phyloP scores from a whole-genome alignment of 1,140 invertebrate species.

The honey bee (Apis mellifera) region Amel_HAv3.1 CM009937.2:10402001-10402500 shows the following conservation, averaged over 20 bases:
- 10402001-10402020: slow-evolving; percentile 60
- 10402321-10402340: background rate
- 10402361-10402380: too few species aligned
- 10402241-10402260: background rate
- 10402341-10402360: background rate
- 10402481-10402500: too few species aligned
- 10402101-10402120: too few species aligned
- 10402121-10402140: slow-evolving; percentile 38
- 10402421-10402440: too few species aligned
- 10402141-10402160: background rate
- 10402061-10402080: slow-evolving; percentile 33
- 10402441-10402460: too few species aligned
- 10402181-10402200: background rate
- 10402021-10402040: slow-evolving; percentile 68
- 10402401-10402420: too few species aligned
- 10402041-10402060: slow-evolving; percentile 48
- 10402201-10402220: slow-evolving; percentile 17
- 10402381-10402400: too few species aligned
- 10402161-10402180: slow-evolving; percentile 22
- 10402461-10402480: too few species aligned
- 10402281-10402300: background rate
- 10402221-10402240: background rate
- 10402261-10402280: background rate
- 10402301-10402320: too few species aligned
- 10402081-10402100: too few species aligned